Conservation (phyloP, 2,113 vertebrate species). For the Apus apus region DNA sequence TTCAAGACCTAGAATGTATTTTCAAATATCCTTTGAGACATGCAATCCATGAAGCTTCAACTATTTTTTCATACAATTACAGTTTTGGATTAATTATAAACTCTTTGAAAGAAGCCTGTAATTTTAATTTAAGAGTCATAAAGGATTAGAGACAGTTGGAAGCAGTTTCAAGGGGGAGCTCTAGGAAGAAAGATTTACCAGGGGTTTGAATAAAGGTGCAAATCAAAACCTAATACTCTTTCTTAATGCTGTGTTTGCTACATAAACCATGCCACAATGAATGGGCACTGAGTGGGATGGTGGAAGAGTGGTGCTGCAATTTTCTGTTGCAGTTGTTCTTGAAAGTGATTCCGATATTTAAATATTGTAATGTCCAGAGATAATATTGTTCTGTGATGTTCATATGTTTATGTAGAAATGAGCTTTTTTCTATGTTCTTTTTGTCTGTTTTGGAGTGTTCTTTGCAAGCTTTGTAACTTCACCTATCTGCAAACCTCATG, state of each 20-base stretch:
- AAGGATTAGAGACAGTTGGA: slow-evolving; percentile 51
- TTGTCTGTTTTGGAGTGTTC: background rate
- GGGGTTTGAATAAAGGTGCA: slow-evolving; percentile 23
- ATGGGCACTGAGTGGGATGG: background rate
- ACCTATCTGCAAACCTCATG: background rate
- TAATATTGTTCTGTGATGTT: background rate
- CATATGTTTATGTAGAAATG: background rate
- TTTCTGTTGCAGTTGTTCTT: background rate
- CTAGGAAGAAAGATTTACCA: background rate
- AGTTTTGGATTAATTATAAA: slow-evolving; percentile 49
- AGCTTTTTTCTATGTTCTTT: background rate
- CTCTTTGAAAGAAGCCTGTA: background rate
- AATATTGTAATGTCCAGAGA: background rate
- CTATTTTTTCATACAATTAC: background rate
- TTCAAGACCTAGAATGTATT: background rate
- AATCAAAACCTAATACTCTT: background rate
- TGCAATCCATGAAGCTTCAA: background rate
- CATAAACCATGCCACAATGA: background rate
- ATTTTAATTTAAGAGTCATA: background rate
- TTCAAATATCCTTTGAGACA: background rate
- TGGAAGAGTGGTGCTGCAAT: background rate
- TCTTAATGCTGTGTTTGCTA: background rate
- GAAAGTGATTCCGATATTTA: background rate
- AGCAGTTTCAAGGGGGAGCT: slow-evolving; percentile 16
- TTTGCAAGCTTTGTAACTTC: background rate